Percentiles rank a stretch among this genome's conserved stretches.
Conservation (phyloP, 2,797 vertebrate genomes). For the Bovichtus variegatus region DNA sequence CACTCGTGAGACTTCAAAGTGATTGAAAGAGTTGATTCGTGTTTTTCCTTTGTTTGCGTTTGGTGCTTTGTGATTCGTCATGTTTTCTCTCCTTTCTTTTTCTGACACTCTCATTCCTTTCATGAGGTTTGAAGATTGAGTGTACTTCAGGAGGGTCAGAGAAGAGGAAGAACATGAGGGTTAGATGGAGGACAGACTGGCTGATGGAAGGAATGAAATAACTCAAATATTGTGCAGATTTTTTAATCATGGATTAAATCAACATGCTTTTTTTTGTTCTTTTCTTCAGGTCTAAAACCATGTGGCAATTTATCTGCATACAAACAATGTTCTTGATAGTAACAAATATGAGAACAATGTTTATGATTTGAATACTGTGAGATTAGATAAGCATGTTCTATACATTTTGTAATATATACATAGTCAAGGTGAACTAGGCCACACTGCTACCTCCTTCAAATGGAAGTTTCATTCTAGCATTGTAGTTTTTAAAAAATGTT, state of each 20-base stretch:
- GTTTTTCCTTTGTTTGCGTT: conserved; percentile 35
- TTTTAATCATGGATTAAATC: background rate
- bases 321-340: background rate
- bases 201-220: background rate
- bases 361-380: background rate
- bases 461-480: no score
- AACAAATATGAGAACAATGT: background rate
- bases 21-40: conserved; percentile 32
- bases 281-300: background rate
- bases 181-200: conserved; percentile 7
- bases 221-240: background rate
- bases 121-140: conserved; percentile 42
- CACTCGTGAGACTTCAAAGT: conserved; percentile 20
- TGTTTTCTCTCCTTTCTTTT: conserved; percentile 57
- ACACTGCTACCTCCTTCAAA: background rate
- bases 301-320: background rate
- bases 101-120: conserved; percentile 49
- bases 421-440: background rate
- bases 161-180: conserved; percentile 16
- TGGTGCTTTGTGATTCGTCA: conserved; percentile 24
- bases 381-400: conserved; percentile 19
- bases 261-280: background rate
- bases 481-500: no score
- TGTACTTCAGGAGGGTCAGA: background rate
- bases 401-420: conserved; percentile 4